Conservation (phyloP, 2,113 vertebrate species). For the Macroglossus sobrinus region DNA sequence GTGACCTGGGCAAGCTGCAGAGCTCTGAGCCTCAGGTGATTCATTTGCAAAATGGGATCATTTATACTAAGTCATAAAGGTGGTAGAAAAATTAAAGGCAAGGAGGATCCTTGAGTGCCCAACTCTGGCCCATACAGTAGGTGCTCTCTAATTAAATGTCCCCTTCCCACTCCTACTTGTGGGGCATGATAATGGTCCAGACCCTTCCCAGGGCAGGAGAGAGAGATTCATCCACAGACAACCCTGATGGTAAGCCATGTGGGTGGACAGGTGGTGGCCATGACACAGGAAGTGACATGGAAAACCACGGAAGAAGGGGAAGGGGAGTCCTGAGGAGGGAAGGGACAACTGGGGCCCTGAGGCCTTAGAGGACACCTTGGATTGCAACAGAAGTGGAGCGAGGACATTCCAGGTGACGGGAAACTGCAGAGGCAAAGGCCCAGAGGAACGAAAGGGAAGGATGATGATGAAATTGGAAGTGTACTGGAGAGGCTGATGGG, state of each 20-base stretch:
- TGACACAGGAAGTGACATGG: not conserved
- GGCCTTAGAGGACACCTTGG: not conserved
- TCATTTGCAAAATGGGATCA: not conserved
- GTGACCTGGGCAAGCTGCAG: too few relatives aligned
- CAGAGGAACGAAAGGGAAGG: not conserved
- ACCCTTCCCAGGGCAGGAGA: accelerated
- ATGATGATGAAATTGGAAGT: accelerated
- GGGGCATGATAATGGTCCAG: not conserved
- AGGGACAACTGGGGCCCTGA: accelerated
- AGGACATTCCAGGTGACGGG: not conserved
- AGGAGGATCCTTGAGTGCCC: not conserved
- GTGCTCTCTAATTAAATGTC: not conserved
- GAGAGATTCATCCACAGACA: not conserved
- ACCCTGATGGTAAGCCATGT: not conserved
- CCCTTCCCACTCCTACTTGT: not conserved
- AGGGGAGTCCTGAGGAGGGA: not conserved
- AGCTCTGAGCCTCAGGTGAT: not conserved
- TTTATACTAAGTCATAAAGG: not conserved
- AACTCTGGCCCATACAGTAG: accelerated
- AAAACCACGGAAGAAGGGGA: not conserved
- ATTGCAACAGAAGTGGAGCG: too few relatives aligned
- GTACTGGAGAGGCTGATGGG: not conserved
- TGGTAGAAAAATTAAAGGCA: not conserved
- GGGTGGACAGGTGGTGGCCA: not conserved
- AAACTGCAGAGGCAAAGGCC: not conserved